phyloP scores from a whole-genome alignment of 2,113 vertebrate species.

The Addax nasomaculatus region DNA sequence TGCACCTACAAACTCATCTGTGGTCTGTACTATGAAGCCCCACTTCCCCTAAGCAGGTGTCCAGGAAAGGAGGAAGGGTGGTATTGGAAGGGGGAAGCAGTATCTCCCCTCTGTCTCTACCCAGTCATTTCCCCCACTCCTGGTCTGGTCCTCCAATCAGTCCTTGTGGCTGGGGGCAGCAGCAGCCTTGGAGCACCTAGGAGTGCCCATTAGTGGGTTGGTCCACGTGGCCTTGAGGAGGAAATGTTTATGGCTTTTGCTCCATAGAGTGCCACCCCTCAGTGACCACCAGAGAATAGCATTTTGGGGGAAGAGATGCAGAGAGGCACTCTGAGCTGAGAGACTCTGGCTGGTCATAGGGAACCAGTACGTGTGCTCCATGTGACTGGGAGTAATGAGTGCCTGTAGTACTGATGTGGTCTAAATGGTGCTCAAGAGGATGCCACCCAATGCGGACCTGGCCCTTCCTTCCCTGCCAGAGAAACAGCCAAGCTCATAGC shows the following conservation, averaged over 20 bases:
- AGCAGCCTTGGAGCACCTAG: background rate
- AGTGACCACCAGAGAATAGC: background rate
- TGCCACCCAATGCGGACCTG: accelerated
- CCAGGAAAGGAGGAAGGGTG: background rate
- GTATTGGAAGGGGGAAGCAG: background rate
- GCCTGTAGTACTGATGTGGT: background rate
- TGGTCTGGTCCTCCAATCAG: background rate
- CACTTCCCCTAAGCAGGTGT: background rate
- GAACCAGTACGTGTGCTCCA: background rate
- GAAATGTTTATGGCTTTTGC: background rate
- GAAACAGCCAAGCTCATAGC: background rate
- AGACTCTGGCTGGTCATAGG: background rate
- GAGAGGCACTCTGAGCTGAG: too few species aligned
- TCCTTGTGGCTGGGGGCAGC: background rate
- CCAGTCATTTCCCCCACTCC: too few species aligned
- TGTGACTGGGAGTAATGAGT: background rate
- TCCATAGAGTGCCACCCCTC: background rate
- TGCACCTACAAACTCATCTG: background rate
- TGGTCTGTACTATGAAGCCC: background rate
- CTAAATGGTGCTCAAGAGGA: background rate
- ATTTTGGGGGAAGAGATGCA: background rate
- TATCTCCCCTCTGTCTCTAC: background rate
- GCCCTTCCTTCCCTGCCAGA: background rate
- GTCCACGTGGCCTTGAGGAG: background rate
- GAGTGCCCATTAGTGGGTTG: background rate